Evolutionary conservation across 2,113 vertebrate genomes (phyloP).

Genomic region (Bothrops jararaca): DNA sequence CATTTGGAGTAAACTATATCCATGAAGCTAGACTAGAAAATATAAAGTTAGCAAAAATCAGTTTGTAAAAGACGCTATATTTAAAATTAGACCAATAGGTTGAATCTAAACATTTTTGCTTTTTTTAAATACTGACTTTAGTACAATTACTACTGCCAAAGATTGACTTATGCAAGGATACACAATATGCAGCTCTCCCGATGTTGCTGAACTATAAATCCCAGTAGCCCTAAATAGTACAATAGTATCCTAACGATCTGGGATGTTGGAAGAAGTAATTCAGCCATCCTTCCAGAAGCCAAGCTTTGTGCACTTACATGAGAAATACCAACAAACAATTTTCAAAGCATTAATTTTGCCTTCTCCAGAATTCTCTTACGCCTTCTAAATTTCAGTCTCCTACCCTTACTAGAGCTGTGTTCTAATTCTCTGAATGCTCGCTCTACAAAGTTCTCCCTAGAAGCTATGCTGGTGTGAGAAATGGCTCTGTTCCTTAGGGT

Average conservation of each 20-base stretch:
- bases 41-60: background rate
- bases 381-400: background rate
- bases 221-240: background rate
- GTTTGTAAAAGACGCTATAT: background rate
- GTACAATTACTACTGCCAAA: background rate
- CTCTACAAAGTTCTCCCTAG: slow-evolving; percentile 24
- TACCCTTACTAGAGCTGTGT: slow-evolving; percentile 25
- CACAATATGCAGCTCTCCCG: background rate
- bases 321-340: background rate
- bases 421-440: slow-evolving; percentile 11
- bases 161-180: background rate
- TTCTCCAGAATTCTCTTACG: background rate
- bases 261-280: background rate
- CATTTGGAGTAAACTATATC: background rate
- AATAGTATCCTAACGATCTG: background rate
- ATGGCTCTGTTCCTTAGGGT: slow-evolving; percentile 6
- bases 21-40: background rate
- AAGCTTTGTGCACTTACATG: background rate
- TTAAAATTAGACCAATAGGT: background rate
- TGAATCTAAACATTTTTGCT: background rate
- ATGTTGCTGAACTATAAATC: background rate
- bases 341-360: background rate
- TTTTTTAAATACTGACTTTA: background rate
- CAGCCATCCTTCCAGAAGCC: background rate
- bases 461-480: slow-evolving; percentile 20